Evolutionary conservation across 2,113 vertebrate species (phyloP), one percentile per base, ranked within the genome.

Genomic region (crab-eating macaque (Macaca fascicularis)): DNA sequence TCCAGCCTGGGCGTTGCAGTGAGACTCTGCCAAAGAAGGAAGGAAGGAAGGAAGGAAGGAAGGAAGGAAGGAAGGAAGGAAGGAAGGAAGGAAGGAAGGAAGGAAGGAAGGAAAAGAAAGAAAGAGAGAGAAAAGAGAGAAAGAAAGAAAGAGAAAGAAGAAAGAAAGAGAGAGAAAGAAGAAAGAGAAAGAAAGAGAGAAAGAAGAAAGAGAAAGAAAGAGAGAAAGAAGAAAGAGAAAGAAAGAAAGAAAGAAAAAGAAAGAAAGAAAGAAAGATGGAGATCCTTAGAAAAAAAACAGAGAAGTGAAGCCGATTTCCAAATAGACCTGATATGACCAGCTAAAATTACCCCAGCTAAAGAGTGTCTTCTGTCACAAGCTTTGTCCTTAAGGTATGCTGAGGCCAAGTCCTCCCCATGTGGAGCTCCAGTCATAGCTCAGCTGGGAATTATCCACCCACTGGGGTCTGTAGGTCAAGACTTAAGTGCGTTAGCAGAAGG

Each of bases 251-350:
- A 59, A 67, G 43, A 45, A 45, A 50, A 50, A 50, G 50, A 52
- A 4, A 52, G 45, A 13, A 50, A 55, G 52, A 20, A 55, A 55
- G 19, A 86, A 78, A 83, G 79, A 84, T 17, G 4, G 88, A 82
- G 57, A 80, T 75, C 67, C 86, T 97, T 38, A 27, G 35, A 45
- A 76, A 57, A 93, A 64, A 93, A 95, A 67, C 67, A 69, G 52
- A 57, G 50, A 72, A 90, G 38, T 43, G 38, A 94, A 86, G 43
- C 81, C 90, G 89, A 93, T 94, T 97, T 98, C 87, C 75, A 89
- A 93, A 76, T 1, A 74, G 67, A 93, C 43, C 61, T 59, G 84
- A 83, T 94, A 35, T 13, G 48, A 86, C n/a, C 17, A 70, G 95
- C 85, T 97, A 89, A 93, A 97, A 86, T 95, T 72, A 95, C 94